These are phyloP conservation scores for Iguana delicatissima DNA, from an alignment of 2,797 vertebrate species.

Conservation along the genomic window DNA sequence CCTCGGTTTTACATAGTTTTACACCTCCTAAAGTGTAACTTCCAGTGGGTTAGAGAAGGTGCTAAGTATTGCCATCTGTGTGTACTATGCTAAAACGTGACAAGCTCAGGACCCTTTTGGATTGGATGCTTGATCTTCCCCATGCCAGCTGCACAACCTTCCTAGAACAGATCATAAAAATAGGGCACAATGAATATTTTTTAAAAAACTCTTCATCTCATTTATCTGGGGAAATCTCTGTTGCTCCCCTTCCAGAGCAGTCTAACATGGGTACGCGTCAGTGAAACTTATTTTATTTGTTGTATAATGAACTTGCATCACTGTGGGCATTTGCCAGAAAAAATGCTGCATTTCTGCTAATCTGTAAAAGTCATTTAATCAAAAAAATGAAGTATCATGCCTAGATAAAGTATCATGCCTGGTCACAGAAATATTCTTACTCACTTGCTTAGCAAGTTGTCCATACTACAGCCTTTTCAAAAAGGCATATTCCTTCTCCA, in stretches of 20 bases:
- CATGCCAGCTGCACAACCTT: neutral
- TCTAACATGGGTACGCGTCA: neutral
- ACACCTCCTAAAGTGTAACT: neutral
- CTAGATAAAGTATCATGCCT: neutral
- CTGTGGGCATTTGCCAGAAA: too few relatives aligned
- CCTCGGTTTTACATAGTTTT: neutral
- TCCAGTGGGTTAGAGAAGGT: neutral
- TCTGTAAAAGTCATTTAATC: too few relatives aligned
- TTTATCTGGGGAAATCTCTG: neutral
- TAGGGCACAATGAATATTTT: neutral
- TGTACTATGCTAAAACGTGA: neutral
- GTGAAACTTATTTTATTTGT: neutral
- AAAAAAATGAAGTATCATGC: neutral
- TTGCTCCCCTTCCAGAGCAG: neutral
- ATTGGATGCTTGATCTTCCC: neutral
- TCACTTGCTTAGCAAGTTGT: neutral
- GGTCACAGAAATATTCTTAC: neutral
- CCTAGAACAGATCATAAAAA: neutral
- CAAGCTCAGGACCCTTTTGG: neutral
- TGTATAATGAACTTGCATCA: too few relatives aligned
- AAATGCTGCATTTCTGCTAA: too few relatives aligned
- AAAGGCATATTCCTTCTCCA: neutral
- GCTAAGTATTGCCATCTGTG: slow-evolving; percentile 7
- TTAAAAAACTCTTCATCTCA: neutral
- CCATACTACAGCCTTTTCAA: neutral